Percentiles rank a stretch among this genome's conserved stretches.
Conservation (phyloP, 64 coral and sea anemone genomes). For the Stichodactyla helianthus region DNA sequence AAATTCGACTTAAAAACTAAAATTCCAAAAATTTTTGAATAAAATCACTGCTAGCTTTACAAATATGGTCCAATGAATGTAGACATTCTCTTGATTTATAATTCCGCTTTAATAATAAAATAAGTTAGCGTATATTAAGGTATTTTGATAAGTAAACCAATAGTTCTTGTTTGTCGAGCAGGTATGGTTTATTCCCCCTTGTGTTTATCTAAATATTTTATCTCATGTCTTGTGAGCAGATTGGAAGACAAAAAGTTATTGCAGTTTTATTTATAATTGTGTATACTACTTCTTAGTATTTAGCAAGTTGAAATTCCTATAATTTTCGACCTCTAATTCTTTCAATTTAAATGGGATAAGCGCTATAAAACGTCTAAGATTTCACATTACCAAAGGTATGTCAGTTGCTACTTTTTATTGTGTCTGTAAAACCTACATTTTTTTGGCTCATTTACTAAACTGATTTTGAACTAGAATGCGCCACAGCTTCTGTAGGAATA, state of each 20-base stretch:
- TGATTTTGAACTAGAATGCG: not conserved
- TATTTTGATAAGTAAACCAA: slow-evolving; percentile 15
- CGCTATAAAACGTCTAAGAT: not conserved
- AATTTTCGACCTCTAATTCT: not conserved
- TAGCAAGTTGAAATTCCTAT: not conserved
- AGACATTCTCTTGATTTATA: not conserved
- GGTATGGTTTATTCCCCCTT: not conserved
- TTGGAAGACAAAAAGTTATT: not conserved
- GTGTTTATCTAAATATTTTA: slow-evolving; percentile 18
- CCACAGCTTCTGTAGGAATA: not conserved
- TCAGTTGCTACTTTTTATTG: not conserved
- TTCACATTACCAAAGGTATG: not conserved
- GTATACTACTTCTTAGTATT: not conserved
- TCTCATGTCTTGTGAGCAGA: not conserved
- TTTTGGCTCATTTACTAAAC: not conserved
- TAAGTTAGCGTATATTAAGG: not conserved
- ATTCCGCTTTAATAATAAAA: not conserved
- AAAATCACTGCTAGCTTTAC: not conserved
- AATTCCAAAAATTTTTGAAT: not conserved
- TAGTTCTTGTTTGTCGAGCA: not conserved
- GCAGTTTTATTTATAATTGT: not conserved
- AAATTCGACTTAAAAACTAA: not conserved
- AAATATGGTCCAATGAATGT: not conserved
- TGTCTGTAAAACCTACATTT: not conserved
- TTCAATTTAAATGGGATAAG: not conserved